Evolutionary conservation across 35 echinoderm and acorn worm species (phyloP), one percentile per base, ranked within the genome.

Genomic region (Apostichopus californicus): DNA sequence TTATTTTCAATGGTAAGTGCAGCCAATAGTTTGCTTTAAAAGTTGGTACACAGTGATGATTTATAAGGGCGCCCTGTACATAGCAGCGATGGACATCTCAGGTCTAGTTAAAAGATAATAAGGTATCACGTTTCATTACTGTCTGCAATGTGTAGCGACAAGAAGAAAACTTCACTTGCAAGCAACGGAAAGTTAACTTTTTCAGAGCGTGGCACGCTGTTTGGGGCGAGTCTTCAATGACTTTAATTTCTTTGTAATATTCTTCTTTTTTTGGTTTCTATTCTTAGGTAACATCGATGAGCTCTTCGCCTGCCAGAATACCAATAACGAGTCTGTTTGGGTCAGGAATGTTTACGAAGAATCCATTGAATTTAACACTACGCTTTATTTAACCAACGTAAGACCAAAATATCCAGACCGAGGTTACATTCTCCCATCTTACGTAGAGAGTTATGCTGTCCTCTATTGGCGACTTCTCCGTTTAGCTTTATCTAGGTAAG

Each of bases 381-480:
- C 94, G 14, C 94, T 96, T 5, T 96, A 91, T 59, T 85, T 96
- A 87, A 96, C 94, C 17, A 96, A 96, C n/a, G 94, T 96, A 17
- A 58, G 94, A 75, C 94, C 94, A 2, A 90, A 93, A 57, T 84
- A 90, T 78, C 73, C 65, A 12, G 26, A 86, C 64, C 63, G 87
- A 28, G 81, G 77, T 0, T 72, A 89, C 46, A 77, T 83, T 46
- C 10, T 79, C 15, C 90, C 92, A 5, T 90, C 92, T 23, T 96
- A 93, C 59, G 87, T 93, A 61, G 78, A 96, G 57, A 96, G 92
- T 68, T 90, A 93, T 28, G 92, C 88, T 5, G 81, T 96, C 12
- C 81, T 96, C 10, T 96, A 96, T 54, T 96, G 94, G 94, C 71
- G 92, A 24, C 54, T 96, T 11, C 78, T 96, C 8, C 53, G 94